Percentiles rank a stretch among this genome's conserved stretches.
phyloP scores from a whole-genome alignment of 2,888 invertebrate species.

The Lasioglossum marginatum region DNA sequence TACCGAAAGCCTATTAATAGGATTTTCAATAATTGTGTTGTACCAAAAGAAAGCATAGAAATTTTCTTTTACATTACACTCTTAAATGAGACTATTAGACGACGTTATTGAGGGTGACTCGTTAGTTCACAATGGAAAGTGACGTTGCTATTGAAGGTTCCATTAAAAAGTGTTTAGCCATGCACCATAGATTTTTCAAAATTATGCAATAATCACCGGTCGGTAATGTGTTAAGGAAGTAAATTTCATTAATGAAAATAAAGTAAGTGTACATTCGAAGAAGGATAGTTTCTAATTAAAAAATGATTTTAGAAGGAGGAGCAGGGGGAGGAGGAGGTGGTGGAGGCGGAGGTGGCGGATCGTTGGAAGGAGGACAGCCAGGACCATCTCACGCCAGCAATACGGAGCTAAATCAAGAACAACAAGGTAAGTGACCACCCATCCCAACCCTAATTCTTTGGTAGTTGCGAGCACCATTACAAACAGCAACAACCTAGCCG shows the following conservation, averaged over 20 bases:
- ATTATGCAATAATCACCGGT: too few relatives aligned
- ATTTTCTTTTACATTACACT: too few relatives aligned
- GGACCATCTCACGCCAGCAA: conserved; percentile 82
- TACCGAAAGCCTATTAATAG: too few relatives aligned
- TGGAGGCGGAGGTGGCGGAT: conserved; percentile 48
- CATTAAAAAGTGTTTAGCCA: too few relatives aligned
- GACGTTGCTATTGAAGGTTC: too few relatives aligned
- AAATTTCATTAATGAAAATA: background rate
- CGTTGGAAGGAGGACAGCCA: conserved; percentile 82
- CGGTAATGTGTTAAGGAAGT: background rate
- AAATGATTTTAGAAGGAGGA: conserved; percentile 51
- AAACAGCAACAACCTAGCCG: conserved; percentile 85
- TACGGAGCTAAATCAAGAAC: conserved; percentile 82
- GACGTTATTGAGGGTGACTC: too few relatives aligned
- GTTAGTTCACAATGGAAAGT: too few relatives aligned
- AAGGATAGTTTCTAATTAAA: conserved; percentile 5
- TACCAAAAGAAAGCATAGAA: too few relatives aligned
- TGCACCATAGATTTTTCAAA: too few relatives aligned
- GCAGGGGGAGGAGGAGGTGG: conserved; percentile 48
- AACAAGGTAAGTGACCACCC: conserved; percentile 81
- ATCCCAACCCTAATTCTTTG: conserved; percentile 73
- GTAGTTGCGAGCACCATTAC: conserved; percentile 85
- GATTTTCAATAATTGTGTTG: too few relatives aligned
- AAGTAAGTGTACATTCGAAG: background rate
- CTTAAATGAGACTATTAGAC: too few relatives aligned